phyloP scores from a whole-genome alignment of 2,888 invertebrate genomes.

The Carabus problematicus region DNA sequence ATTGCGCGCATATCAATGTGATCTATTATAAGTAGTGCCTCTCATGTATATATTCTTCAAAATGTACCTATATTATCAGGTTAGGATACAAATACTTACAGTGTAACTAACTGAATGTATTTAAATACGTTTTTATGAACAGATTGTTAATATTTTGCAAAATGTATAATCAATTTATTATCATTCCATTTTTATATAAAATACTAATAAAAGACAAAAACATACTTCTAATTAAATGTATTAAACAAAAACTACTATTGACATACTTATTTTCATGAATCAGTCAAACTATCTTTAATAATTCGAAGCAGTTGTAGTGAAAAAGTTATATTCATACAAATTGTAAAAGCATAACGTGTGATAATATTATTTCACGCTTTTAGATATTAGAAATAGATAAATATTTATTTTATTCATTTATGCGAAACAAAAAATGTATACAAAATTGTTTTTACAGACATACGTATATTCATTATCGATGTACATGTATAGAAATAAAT shows the following conservation, averaged over 20 bases:
- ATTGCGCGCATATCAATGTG: conserved; percentile 60
- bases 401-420: conserved; percentile 34
- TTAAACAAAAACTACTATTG: conserved; percentile 29
- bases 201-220: conserved; percentile 24
- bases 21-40: conserved; percentile 61
- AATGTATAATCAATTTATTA: conserved; percentile 35
- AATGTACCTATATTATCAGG: conserved; percentile 34
- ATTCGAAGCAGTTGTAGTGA: conserved; percentile 37
- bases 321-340: conserved; percentile 18
- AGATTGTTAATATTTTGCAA: conserved; percentile 38
- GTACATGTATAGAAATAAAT: conserved; percentile 37
- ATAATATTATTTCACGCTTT: conserved; percentile 30
- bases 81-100: conserved; percentile 18
- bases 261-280: conserved; percentile 36
- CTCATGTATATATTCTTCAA: conserved; percentile 54
- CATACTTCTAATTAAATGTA: conserved; percentile 21
- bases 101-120: conserved; percentile 33
- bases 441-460: conserved; percentile 37
- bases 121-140: conserved; percentile 40
- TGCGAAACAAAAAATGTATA: conserved; percentile 4
- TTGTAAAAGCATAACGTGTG: conserved; percentile 32
- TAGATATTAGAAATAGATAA: conserved; percentile 31
- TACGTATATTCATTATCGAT: conserved; percentile 35
- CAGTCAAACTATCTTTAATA: conserved; percentile 27
- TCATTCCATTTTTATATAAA: conserved; percentile 39